These are phyloP conservation scores for Syrista parreyssii DNA, from an alignment of 2,888 invertebrate genomes.

Conservation along the genomic window DNA sequence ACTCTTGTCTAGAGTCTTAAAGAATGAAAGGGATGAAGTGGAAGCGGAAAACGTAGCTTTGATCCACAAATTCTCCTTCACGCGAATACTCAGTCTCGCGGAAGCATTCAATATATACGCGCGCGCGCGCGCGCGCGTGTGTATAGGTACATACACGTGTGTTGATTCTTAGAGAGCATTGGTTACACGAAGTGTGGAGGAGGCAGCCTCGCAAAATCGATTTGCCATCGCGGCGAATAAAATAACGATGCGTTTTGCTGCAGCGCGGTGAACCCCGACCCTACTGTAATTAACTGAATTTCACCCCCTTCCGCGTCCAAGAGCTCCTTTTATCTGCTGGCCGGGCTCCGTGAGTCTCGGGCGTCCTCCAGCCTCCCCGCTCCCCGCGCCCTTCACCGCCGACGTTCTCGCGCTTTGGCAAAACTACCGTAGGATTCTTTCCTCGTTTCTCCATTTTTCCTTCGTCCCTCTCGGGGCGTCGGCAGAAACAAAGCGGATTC, in stretches of 20 bases:
- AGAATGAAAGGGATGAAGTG: background rate
- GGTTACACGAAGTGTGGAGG: constrained; percentile 29
- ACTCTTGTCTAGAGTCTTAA: background rate
- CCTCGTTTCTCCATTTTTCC: constrained; percentile 25
- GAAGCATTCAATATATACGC: too few species aligned
- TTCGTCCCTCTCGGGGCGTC: constrained; percentile 35
- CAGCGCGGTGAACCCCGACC: constrained; percentile 10
- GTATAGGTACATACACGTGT: background rate
- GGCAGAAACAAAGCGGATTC: constrained; percentile 60
- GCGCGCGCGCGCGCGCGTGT: too few species aligned
- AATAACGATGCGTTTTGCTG: constrained; percentile 29
- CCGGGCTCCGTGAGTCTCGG: background rate
- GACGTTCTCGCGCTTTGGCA: constrained; percentile 2
- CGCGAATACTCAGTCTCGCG: background rate
- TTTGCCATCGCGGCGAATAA: constrained; percentile 27
- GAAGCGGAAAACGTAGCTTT: background rate
- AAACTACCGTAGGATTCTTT: constrained; percentile 21
- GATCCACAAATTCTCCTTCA: background rate
- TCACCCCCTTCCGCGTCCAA: constrained; percentile 1
- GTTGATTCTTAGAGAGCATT: background rate
- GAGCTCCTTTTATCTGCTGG: background rate
- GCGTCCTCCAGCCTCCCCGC: background rate
- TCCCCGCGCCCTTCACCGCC: background rate
- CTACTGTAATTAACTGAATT: constrained; percentile 13
- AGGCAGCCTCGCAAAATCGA: constrained; percentile 28